A percentile compares a stretch with the other conserved stretches of the same genome.
phyloP scores from a whole-genome alignment of 1,140 invertebrate species.

The Tetramorium simillimum region DNA sequence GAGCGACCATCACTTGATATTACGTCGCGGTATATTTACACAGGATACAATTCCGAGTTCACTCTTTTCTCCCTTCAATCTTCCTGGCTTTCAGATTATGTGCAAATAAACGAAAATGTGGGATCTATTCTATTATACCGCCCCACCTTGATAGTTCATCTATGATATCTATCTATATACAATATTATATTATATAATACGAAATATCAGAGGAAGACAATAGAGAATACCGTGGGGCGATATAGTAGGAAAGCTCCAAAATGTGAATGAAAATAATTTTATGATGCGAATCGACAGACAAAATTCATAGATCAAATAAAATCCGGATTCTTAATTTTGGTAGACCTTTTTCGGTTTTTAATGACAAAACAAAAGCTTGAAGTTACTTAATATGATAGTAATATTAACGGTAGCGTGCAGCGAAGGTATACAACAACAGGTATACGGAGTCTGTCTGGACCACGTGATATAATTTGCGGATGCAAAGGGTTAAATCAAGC shows the following conservation, averaged over 20 bases:
- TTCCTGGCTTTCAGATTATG: constrained; percentile 4
- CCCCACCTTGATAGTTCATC: too few relatives aligned
- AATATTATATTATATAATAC: too few relatives aligned
- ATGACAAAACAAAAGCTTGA: background rate
- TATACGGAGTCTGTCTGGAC: background rate
- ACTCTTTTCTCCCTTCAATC: constrained; percentile 7
- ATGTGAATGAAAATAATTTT: background rate
- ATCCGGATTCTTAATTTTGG: background rate
- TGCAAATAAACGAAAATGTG: background rate
- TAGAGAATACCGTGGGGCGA: too few relatives aligned
- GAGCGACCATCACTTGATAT: background rate
- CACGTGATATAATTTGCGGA: background rate
- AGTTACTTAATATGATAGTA: background rate
- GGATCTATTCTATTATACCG: too few relatives aligned
- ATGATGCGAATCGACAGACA: background rate
- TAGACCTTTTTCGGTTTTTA: background rate
- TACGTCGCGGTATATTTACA: constrained; percentile 15
- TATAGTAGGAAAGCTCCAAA: too few relatives aligned
- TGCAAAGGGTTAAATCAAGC: background rate
- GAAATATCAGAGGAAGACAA: too few relatives aligned
- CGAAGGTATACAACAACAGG: background rate
- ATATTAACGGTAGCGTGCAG: background rate
- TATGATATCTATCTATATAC: too few relatives aligned
- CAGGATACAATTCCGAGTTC: constrained; percentile 16
- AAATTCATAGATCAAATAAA: background rate